phyloP scores from a whole-genome alignment of 2,888 invertebrate genomes.

The Chrysolina oricalcia region DNA sequence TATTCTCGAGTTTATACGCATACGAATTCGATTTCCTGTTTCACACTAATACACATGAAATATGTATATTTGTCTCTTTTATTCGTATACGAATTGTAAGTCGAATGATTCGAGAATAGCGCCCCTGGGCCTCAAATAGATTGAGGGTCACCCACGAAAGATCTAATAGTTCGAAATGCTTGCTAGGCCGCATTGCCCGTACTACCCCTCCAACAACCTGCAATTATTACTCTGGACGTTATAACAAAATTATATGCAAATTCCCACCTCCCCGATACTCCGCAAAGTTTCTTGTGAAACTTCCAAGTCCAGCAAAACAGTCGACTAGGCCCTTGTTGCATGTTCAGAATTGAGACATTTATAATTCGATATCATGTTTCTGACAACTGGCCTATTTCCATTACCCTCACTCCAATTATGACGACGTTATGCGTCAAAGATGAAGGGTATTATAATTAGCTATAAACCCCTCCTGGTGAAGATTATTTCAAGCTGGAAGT shows the following conservation, averaged over 20 bases:
- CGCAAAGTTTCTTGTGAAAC: background rate
- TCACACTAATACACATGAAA: no score
- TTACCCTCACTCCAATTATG: background rate
- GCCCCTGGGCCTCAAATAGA: no score
- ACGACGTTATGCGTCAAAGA: slow-evolving; percentile 4
- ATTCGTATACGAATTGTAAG: no score
- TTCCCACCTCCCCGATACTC: background rate
- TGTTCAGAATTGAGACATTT: background rate
- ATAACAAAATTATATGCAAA: background rate
- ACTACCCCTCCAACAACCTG: no score
- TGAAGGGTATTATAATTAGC: slow-evolving; percentile 15
- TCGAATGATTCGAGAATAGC: no score
- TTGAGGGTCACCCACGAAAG: no score
- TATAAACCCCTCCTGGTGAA: background rate
- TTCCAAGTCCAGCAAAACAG: background rate
- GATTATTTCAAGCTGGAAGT: background rate
- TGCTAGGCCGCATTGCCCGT: no score
- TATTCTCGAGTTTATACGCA: no score
- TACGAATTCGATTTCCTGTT: no score
- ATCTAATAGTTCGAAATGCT: no score
- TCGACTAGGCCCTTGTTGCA: background rate
- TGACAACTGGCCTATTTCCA: slow-evolving; percentile 14
- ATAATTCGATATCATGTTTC: slow-evolving; percentile 9
- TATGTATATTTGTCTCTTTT: no score
- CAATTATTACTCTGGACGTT: no score